Evolutionary conservation across 2,888 invertebrate species (phyloP).

Genomic region (Maniola hyperantus): DNA sequence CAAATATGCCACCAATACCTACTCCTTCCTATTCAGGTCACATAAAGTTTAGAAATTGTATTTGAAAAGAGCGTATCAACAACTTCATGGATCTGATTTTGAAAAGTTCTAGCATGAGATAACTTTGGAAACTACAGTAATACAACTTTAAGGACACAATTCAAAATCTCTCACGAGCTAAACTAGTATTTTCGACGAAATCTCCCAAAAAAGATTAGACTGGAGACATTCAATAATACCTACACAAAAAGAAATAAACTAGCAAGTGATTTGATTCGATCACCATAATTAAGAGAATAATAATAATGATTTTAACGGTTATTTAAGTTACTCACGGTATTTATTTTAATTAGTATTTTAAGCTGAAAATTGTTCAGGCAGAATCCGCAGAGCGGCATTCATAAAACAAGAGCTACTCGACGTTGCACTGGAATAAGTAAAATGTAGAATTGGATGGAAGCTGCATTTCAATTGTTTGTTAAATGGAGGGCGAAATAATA

Average conservation of each 20-base stretch:
- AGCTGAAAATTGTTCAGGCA: conserved; percentile 32
- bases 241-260: too few relatives aligned
- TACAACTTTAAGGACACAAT: neutral
- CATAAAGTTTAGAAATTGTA: neutral
- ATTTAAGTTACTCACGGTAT: neutral
- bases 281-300: too few relatives aligned
- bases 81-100: neutral
- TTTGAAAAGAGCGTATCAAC: neutral
- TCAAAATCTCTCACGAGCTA: neutral
- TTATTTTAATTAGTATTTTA: conserved; percentile 16
- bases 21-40: neutral
- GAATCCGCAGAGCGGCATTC: conserved; percentile 38
- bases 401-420: conserved; percentile 49
- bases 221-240: neutral
- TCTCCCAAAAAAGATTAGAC: neutral
- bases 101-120: neutral
- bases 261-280: too few relatives aligned
- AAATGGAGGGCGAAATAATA: conserved; percentile 11
- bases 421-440: conserved; percentile 46
- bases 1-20: conserved; percentile 28
- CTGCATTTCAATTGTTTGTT: conserved; percentile 35
- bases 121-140: neutral
- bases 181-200: neutral
- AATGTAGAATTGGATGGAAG: conserved; percentile 39
- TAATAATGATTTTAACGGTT: too few relatives aligned